Conservation (phyloP, 1,140 invertebrate species). For the Papilio xuthus region DNA sequence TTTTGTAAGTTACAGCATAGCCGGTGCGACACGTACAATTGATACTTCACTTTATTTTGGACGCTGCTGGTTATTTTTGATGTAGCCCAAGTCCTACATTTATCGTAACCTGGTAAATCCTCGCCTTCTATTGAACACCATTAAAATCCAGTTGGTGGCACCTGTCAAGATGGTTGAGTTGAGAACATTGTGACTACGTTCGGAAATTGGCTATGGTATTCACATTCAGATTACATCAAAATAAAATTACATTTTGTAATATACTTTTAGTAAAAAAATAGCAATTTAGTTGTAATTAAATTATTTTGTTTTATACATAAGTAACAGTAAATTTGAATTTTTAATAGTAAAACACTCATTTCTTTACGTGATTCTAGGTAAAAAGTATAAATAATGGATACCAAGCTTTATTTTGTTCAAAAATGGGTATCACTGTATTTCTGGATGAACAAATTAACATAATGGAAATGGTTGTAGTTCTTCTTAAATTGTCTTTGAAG, state of each 20-base stretch:
- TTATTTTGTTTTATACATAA: too few species aligned
- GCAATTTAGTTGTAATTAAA: too few species aligned
- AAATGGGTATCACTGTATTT: too few species aligned
- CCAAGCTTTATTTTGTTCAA: too few species aligned
- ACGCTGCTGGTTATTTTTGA: constrained; percentile 59
- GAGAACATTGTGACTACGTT: constrained; percentile 38
- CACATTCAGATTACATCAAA: background rate
- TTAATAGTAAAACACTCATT: too few species aligned
- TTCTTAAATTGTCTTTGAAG: too few species aligned
- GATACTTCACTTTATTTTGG: constrained; percentile 72
- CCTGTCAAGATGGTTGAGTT: constrained; percentile 55
- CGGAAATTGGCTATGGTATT: constrained; percentile 31
- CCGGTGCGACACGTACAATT: constrained; percentile 51
- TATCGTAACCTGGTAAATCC: constrained; percentile 57
- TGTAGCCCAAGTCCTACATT: constrained; percentile 73
- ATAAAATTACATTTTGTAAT: background rate
- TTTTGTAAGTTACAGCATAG: constrained; percentile 65
- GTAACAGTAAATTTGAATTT: too few species aligned
- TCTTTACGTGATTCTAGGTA: too few species aligned
- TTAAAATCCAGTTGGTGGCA: constrained; percentile 69
- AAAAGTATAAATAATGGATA: too few species aligned
- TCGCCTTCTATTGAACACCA: constrained; percentile 46
- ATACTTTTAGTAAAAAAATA: too few species aligned
- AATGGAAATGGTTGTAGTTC: too few species aligned
- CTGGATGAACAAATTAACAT: too few species aligned